A percentile compares a stretch with the other conserved stretches of the same genome.
phyloP scores from a whole-genome alignment of 2,113 vertebrate species.

The Columba livia region DNA sequence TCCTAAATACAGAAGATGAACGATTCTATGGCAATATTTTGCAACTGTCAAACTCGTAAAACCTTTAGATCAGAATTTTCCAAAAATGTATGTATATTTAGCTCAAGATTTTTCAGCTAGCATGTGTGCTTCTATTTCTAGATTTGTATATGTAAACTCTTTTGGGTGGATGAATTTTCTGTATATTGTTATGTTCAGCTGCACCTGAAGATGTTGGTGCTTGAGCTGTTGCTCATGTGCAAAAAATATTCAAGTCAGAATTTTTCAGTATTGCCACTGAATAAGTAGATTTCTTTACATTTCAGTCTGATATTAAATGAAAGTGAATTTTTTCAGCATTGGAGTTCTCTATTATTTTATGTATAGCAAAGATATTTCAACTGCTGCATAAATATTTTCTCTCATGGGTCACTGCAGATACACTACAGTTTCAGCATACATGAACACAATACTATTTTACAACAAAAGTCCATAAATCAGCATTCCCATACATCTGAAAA shows the following conservation, averaged over 20 bases:
- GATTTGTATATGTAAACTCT: background rate
- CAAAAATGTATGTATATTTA: background rate
- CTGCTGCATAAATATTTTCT: background rate
- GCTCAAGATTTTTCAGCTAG: background rate
- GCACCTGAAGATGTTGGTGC: background rate
- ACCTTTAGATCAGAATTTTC: background rate
- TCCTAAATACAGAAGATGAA: background rate
- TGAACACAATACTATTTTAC: background rate
- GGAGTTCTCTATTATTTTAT: background rate
- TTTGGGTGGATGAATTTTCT: background rate
- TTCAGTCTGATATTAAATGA: background rate
- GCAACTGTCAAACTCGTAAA: background rate
- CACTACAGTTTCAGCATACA: background rate
- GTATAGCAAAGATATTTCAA: constrained; percentile 49
- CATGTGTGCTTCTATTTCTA: background rate
- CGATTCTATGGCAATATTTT: background rate
- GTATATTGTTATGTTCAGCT: background rate
- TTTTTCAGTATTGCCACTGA: background rate
- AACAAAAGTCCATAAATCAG: constrained; percentile 38
- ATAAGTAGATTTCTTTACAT: background rate
- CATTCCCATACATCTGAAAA: background rate
- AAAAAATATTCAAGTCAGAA: background rate
- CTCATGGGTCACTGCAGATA: constrained; percentile 1
- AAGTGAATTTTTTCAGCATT: background rate
- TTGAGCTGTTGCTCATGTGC: background rate